These are phyloP conservation scores for Steromphala cineraria DNA, from an alignment of 2,888 invertebrate genomes.

Conservation along the genomic window DNA sequence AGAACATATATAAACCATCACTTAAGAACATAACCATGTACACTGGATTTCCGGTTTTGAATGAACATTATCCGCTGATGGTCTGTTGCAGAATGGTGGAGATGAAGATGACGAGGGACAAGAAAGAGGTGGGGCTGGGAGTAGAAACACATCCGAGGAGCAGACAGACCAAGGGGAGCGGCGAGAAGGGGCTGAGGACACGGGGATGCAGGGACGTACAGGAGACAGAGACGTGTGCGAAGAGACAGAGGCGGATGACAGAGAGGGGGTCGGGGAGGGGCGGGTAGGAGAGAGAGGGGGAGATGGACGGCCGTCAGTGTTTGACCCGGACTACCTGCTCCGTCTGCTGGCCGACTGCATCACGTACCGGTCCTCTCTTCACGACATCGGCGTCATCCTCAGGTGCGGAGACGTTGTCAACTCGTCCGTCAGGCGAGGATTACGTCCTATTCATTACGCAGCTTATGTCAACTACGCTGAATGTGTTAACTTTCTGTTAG, in stretches of 20 bases:
- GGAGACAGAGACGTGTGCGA: neutral
- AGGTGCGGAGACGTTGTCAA: constrained; percentile 86
- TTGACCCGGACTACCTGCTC: constrained; percentile 76
- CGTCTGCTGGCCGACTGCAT: constrained; percentile 92
- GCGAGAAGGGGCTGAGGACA: neutral
- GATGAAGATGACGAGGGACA: no score
- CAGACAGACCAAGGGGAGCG: neutral
- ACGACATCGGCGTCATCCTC: constrained; percentile 89
- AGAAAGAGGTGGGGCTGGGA: no score
- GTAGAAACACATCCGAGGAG: no score
- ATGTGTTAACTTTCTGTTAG: constrained; percentile 87
- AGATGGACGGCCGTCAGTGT: constrained; percentile 9
- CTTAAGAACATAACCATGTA: no score
- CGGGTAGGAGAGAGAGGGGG: neutral
- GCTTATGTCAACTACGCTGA: constrained; percentile 88
- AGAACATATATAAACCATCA: no score
- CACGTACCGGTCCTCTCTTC: constrained; percentile 89
- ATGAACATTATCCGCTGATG: no score
- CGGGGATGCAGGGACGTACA: neutral
- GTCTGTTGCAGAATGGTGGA: no score
- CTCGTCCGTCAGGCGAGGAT: constrained; percentile 88
- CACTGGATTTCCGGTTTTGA: no score
- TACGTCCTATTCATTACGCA: constrained; percentile 93
- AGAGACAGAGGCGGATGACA: neutral
- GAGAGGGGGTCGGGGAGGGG: neutral